phyloP scores from a whole-genome alignment of 1,140 invertebrate species.

The Portunus trituberculatus region DNA sequence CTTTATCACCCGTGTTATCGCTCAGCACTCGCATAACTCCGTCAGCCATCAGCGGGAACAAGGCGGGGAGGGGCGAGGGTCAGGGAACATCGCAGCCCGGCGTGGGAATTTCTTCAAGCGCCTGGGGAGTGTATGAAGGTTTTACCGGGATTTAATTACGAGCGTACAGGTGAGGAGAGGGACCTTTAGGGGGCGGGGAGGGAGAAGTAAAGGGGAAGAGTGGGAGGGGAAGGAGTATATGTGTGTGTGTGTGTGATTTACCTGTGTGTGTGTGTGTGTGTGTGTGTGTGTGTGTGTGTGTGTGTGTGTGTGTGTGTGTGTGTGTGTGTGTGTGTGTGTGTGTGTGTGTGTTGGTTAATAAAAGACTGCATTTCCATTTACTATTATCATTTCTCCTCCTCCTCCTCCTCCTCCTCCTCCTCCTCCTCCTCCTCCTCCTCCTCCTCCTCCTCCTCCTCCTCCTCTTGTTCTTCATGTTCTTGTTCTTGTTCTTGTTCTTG shows the following conservation, averaged over 20 bases:
- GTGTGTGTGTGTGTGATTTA: no score
- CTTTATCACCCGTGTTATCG: slow-evolving; percentile 50
- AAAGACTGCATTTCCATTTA: not conserved
- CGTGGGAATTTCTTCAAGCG: not conserved
- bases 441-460: no score
- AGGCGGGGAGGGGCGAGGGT: not conserved
- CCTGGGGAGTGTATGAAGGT: not conserved
- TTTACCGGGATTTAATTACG: not conserved
- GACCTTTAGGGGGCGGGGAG: no score
- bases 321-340: not conserved
- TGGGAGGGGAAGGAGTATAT: no score
- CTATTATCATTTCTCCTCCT: not conserved
- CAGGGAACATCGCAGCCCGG: not conserved
- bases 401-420: slow-evolving; percentile 22
- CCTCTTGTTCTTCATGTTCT: not conserved
- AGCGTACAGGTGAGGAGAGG: not conserved
- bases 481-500: not conserved
- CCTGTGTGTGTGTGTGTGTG: no score
- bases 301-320: not conserved
- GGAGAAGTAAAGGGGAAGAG: no score
- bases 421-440: slow-evolving; percentile 10
- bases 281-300: no score
- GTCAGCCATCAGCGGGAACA: not conserved
- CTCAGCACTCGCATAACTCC: not conserved
- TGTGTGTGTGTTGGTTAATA: slow-evolving; percentile 39